Base-by-base conservation (phyloP, 2,888 invertebrate species). In the Macaria liturata region DNA sequence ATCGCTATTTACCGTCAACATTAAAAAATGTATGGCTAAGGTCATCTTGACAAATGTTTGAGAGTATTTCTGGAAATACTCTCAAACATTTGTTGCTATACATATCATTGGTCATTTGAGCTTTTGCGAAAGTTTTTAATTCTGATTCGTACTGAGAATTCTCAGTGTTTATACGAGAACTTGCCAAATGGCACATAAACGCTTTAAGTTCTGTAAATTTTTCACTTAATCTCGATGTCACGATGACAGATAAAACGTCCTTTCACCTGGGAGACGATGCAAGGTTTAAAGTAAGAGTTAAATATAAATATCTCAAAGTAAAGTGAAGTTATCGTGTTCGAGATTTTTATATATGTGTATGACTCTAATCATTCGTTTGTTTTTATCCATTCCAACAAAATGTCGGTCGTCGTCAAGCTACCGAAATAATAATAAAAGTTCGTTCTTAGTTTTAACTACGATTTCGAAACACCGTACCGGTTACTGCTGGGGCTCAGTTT, bases 121-220 rank as follows among this genome's bases (percentile, higher is more conserved):
- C 53, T 54, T 55, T 54, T 55, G 46, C 32, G 61, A 44, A 78
- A 76, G 70, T 74, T 75, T 77, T 80, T 75, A 76, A 80, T 81
- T 83, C 77, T 78, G 74, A 65, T 58, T 66, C 62, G 68, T 75
- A 75, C 68, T 67, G 68, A 68, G 75, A 73, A 71, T 62, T 67
- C 68, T 56, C 64, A 72, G 73, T 83, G 81, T 81, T 83, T 84
- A 81, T 78, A 79, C 65, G 80, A 71, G 73, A 81, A 75, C 80
- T 76, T 70, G 85, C 84, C 83, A 87, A 89, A 87, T 80, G 80
- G 74, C 79, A 77, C 73, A 80, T 84, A 80, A 87, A 86, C 83
- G 75, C 78, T 87, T 84, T 81, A 85, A 84, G 71, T 74, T 76
- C 72, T 72, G 78, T 88, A 87, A 83, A 85, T 85, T 82, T 70